phyloP scores from a whole-genome alignment of 1,140 invertebrate genomes.

The Alviniconcha marisindica region DNA sequence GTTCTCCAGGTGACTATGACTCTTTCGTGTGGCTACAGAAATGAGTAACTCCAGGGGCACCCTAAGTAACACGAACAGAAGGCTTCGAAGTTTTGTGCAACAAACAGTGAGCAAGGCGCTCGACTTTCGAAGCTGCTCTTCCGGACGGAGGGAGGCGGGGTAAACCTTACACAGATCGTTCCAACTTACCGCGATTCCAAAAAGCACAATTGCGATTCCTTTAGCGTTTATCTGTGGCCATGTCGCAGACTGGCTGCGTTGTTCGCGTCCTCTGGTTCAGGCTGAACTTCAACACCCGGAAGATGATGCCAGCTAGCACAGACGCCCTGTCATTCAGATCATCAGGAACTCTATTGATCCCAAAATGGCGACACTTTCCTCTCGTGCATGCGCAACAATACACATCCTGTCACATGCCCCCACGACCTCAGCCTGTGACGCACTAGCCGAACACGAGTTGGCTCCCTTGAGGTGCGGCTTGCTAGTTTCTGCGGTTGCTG shows the following conservation, averaged over 20 bases:
- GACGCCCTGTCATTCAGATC: slow-evolving; percentile 18
- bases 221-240: slow-evolving; percentile 36
- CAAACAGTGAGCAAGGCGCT: not conserved
- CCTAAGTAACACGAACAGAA: not conserved
- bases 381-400: slow-evolving; percentile 26
- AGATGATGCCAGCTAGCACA: slow-evolving; percentile 25
- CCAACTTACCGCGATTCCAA: slow-evolving; percentile 21
- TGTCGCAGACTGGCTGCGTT: slow-evolving; percentile 2
- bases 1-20: not conserved
- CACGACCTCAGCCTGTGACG: slow-evolving; percentile 13
- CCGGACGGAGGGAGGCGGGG: slow-evolving; percentile 33
- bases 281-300: slow-evolving; percentile 23
- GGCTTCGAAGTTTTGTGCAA: not conserved
- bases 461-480: not conserved
- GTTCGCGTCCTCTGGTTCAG: not conserved
- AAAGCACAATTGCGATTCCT: not conserved
- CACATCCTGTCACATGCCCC: slow-evolving; percentile 33
- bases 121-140: slow-evolving; percentile 31
- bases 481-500: too few species aligned
- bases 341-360: slow-evolving; percentile 24
- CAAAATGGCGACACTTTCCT: slow-evolving; percentile 38
- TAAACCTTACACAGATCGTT: not conserved
- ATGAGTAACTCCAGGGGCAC: not conserved
- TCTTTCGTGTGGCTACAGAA: not conserved
- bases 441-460: not conserved